Evolutionary conservation across 2,888 invertebrate species (phyloP).

Genomic region (Elysia crispata): DNA sequence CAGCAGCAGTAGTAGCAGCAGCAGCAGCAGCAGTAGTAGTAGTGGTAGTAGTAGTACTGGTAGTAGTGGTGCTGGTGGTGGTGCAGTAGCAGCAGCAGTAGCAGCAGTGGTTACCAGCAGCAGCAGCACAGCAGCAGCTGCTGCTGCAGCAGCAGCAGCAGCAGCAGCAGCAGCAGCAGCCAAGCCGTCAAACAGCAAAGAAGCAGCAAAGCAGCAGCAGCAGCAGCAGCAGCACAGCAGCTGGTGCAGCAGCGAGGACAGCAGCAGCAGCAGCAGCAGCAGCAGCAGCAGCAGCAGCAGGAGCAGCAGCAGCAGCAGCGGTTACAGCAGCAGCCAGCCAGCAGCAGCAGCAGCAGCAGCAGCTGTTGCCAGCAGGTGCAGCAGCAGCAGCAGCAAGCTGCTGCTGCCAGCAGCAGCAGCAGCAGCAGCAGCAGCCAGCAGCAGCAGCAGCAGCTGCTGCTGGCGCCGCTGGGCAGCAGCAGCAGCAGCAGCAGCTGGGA

Average conservation of each 20-base stretch:
- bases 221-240: not conserved
- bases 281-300: not conserved
- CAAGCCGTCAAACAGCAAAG: not conserved
- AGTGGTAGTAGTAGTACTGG: not conserved
- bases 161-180: constrained; percentile 6
- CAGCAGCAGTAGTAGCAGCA: not conserved
- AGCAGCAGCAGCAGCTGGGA: not conserved
- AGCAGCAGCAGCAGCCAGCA: too few relatives aligned
- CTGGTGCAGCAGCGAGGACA: not conserved
- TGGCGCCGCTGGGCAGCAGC: not conserved
- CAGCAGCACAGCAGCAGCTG: too few relatives aligned
- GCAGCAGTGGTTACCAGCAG: not conserved
- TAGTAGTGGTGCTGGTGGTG: too few relatives aligned
- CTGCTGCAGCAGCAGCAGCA: not conserved
- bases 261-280: not conserved
- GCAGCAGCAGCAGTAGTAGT: not conserved
- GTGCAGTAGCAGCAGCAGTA: too few relatives aligned
- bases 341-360: not conserved
- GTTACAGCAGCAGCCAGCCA: too few relatives aligned
- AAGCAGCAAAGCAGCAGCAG: not conserved
- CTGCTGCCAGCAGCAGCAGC: too few relatives aligned
- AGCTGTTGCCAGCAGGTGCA: not conserved
- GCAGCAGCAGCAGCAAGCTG: not conserved
- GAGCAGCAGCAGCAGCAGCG: not conserved
- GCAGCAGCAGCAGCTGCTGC: not conserved